phyloP scores from a whole-genome alignment of 2,113 vertebrate species.

The Oreochromis tanganicae region DNA sequence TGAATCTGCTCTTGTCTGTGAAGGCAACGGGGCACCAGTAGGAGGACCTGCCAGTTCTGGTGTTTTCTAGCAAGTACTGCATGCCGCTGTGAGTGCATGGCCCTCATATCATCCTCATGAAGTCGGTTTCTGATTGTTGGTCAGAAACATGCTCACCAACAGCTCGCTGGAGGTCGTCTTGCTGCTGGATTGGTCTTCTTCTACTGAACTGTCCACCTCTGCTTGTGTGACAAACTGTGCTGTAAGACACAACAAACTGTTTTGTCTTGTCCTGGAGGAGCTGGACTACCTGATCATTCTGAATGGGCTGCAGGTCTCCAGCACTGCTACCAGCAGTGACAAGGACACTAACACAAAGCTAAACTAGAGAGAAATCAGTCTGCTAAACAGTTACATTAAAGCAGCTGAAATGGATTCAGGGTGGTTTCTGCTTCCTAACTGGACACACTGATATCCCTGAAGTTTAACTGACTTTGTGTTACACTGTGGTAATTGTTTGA shows the following conservation, averaged over 20 bases:
- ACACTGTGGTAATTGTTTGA: neutral
- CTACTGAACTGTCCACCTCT: neutral
- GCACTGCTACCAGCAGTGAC: neutral
- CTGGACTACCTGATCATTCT: neutral
- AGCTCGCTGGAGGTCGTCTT: neutral
- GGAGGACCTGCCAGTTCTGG: neutral
- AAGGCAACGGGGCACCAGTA: neutral
- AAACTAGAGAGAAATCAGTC: neutral
- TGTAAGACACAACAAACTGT: neutral
- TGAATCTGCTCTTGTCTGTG: neutral
- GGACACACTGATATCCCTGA: neutral
- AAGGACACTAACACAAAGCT: neutral
- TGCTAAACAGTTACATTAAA: neutral
- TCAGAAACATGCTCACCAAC: neutral
- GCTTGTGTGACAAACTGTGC: neutral
- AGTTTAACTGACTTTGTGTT: neutral
- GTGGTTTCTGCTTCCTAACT: neutral
- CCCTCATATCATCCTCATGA: neutral
- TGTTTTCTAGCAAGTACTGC: neutral
- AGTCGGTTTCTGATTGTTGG: neutral
- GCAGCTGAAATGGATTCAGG: neutral
- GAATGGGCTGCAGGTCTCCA: neutral
- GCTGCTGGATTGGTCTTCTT: neutral
- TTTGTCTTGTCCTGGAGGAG: neutral
- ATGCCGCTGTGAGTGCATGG: neutral